Base-by-base conservation (phyloP, 2,113 vertebrate genomes). In the Dipodomys merriami region DNA sequence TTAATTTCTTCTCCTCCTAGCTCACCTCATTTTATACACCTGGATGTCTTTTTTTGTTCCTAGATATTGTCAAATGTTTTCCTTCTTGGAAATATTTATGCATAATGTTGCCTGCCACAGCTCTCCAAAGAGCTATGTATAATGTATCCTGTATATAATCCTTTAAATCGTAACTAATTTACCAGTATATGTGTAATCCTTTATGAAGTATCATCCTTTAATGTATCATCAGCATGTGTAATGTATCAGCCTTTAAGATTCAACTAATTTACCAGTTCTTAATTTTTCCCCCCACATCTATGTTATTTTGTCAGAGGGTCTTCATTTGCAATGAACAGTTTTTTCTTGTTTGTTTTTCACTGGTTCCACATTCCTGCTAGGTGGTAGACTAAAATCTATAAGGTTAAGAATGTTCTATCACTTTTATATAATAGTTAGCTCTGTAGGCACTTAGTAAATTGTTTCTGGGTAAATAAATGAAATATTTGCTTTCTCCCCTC, bases 81-180 rank as follows among this genome's bases (percentile, higher is more conserved):
- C 71, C 64, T 86, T 77, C 29, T 71, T 71, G 84, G 23, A 49
- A 71, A 44, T n/a, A 73, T 84, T 88, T 16, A n/a, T 84, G 57
- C 49, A 30, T 77, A 7, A 25, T 49, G 11, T 39, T 85, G 23
- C 23, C 6, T 49, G 1, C 27, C 35, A 67, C 90, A 29, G 25
- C 19, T 71, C 80, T 84, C 77, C 88, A n/a, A 27, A 71, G 49
- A 12, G 49, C 49, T 49, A 11, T 9, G 49, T 49, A 49, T 49
- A 49, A 49, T 12, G 2, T 12, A 49, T 49, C 49, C 11, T 49
- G 49, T 49, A 49, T 49, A 49, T 49, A 9, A 11, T 49, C 46
- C 6, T 78, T 93, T 35, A 85, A 73, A 30, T 85, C 69, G 81
- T 44, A 95, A 72, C 18, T 91, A 44, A 88, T 81, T 81, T 88